Percentiles rank a stretch among this genome's conserved stretches.
phyloP scores from a whole-genome alignment of 2,888 invertebrate genomes.

The Xylocampa areola region DNA sequence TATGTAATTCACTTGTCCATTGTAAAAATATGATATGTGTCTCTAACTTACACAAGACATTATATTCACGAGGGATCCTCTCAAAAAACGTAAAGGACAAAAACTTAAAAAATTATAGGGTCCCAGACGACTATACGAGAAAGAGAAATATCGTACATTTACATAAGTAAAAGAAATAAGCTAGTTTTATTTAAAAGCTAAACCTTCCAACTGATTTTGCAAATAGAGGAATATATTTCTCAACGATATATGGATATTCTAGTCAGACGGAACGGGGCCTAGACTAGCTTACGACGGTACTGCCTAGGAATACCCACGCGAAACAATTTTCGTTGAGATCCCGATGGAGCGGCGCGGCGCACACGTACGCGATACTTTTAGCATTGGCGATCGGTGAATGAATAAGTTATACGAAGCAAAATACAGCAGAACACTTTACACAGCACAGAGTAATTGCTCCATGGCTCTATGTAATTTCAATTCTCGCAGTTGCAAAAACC shows the following conservation, averaged over 20 bases:
- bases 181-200: conserved; percentile 41
- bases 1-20: no score
- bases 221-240: conserved; percentile 48
- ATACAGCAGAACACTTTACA: background rate
- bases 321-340: conserved; percentile 40
- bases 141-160: conserved; percentile 42
- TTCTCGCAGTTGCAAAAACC: no score
- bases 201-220: conserved; percentile 45
- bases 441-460: background rate
- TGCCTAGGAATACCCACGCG: conserved; percentile 40
- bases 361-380: conserved; percentile 18
- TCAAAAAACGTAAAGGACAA: conserved; percentile 52
- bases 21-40: no score
- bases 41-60: conserved; percentile 17
- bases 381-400: background rate
- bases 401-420: conserved; percentile 22
- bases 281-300: conserved; percentile 30
- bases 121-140: conserved; percentile 35
- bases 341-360: conserved; percentile 10
- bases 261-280: conserved; percentile 6
- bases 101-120: conserved; percentile 55
- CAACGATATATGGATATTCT: conserved; percentile 34
- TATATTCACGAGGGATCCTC: conserved; percentile 37
- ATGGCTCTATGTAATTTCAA: no score
- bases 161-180: conserved; percentile 49